Percentiles rank a stretch among this genome's conserved stretches.
These are phyloP conservation scores for Chaenodraco wilsoni DNA, from an alignment of 2,797 vertebrate species.

Conservation along the genomic window DNA sequence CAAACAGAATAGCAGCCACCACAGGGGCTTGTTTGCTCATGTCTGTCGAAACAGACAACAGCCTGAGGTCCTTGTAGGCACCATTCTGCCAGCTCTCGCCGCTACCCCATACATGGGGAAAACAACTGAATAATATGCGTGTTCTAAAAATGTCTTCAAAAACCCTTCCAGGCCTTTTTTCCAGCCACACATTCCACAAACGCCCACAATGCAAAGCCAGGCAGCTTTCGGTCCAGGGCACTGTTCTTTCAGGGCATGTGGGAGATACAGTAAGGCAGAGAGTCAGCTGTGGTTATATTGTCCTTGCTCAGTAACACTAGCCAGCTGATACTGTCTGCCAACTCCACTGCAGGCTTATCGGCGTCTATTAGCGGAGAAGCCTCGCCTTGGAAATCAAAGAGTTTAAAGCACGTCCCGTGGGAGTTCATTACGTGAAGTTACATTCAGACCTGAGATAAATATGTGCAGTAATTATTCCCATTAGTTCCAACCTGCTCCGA, in stretches of 20 bases:
- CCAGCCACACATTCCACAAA: slow-evolving; percentile 55
- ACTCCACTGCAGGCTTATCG: slow-evolving; percentile 45
- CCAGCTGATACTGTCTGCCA: slow-evolving; percentile 54
- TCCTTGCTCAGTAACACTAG: slow-evolving; percentile 42
- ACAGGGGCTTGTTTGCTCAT: slow-evolving; percentile 28
- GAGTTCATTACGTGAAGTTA: slow-evolving; percentile 28
- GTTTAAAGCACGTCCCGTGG: slow-evolving; percentile 20
- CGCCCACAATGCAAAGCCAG: slow-evolving; percentile 53
- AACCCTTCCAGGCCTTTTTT: slow-evolving; percentile 46
- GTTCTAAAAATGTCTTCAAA: slow-evolving; percentile 47
- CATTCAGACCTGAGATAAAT: slow-evolving; percentile 21
- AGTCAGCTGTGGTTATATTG: slow-evolving; percentile 43
- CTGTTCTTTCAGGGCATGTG: slow-evolving; percentile 49
- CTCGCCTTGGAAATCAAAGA: slow-evolving; percentile 41
- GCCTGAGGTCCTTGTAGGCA: slow-evolving; percentile 33
- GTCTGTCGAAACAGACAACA: slow-evolving; percentile 46
- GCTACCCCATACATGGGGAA: slow-evolving; percentile 43
- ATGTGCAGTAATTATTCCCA: slow-evolving; percentile 23
- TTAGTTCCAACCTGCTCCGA: slow-evolving; percentile 23
- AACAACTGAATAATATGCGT: slow-evolving; percentile 56
- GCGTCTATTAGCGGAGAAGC: slow-evolving; percentile 40
- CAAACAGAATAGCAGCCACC: slow-evolving; percentile 33
- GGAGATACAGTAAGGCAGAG: slow-evolving; percentile 43
- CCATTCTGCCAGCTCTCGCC: slow-evolving; percentile 26
- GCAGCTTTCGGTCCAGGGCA: slow-evolving; percentile 35